Conservation (phyloP, 2,797 vertebrate species). For the Oreortyx pictus region DNA sequence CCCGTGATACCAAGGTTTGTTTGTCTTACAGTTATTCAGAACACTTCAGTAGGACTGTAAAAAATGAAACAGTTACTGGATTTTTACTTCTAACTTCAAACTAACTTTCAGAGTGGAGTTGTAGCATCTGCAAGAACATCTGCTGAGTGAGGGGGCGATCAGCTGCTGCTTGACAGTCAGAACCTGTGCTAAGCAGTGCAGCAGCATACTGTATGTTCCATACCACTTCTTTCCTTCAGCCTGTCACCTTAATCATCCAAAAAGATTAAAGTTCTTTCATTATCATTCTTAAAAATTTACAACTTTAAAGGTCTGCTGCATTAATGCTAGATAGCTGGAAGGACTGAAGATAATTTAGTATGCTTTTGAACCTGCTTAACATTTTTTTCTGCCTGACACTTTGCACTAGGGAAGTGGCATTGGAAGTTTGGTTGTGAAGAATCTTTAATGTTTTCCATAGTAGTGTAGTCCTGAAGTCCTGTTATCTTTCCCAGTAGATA, state of each 20-base stretch:
- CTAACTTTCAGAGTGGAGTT: not conserved
- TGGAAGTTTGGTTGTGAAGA: not conserved
- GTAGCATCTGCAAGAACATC: not conserved
- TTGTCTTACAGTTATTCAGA: not conserved
- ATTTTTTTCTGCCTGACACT: not conserved
- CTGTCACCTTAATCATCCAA: not conserved
- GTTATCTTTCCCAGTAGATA: not conserved
- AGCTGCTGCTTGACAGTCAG: not conserved
- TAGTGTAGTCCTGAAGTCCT: not conserved
- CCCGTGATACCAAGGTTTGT: fast-evolving
- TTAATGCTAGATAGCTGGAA: not conserved
- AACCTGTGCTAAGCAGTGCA: not conserved
- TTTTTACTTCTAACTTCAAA: not conserved
- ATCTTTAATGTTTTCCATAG: not conserved
- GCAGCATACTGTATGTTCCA: not conserved
- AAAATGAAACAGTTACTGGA: not conserved
- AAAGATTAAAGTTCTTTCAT: not conserved
- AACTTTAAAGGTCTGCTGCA: not conserved
- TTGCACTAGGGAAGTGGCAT: not conserved
- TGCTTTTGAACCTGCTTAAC: not conserved
- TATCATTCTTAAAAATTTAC: not conserved
- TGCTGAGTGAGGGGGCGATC: not conserved
- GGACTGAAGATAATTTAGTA: not conserved
- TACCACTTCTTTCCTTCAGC: not conserved
- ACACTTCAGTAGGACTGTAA: not conserved